Percentiles rank a stretch among this genome's conserved stretches.
These are phyloP conservation scores for Hylyphantes graminicola DNA, from an alignment of 1,140 invertebrate genomes.

Conservation along the genomic window DNA sequence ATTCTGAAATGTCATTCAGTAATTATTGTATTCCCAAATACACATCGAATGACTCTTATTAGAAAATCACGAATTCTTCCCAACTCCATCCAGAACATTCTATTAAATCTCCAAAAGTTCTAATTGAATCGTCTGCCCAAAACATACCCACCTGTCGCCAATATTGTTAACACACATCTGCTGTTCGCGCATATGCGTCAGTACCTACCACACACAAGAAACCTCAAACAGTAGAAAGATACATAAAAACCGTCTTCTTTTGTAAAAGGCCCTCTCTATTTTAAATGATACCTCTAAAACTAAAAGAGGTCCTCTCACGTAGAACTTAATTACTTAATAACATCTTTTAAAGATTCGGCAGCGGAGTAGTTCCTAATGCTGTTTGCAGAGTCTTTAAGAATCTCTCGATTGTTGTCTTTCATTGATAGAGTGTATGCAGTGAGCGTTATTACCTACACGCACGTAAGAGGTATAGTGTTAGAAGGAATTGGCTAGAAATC, in stretches of 20 bases:
- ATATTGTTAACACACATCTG: slow-evolving; percentile 16
- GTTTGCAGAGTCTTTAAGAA: slow-evolving; percentile 23
- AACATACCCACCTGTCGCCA: background rate
- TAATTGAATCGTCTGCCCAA: slow-evolving; percentile 37
- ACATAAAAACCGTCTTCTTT: background rate
- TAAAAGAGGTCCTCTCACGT: slow-evolving; percentile 3
- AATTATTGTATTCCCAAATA: too few relatives aligned
- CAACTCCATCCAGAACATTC: too few relatives aligned
- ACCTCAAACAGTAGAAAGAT: background rate
- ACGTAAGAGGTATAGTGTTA: background rate
- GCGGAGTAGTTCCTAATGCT: slow-evolving; percentile 1
- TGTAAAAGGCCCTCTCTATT: background rate
- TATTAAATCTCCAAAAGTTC: background rate
- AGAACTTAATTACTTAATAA: slow-evolving; percentile 55
- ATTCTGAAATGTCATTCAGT: too few relatives aligned
- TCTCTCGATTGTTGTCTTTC: slow-evolving; percentile 37
- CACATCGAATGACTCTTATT: too few relatives aligned
- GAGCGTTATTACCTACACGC: slow-evolving; percentile 45
- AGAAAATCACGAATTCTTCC: background rate
- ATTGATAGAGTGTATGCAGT: slow-evolving; percentile 35
- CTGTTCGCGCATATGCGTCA: background rate
- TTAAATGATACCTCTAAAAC: background rate
- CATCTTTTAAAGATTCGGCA: slow-evolving; percentile 21
- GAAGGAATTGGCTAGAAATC: background rate
- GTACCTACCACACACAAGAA: background rate